phyloP scores from a whole-genome alignment of 2,888 invertebrate species.

The Ophion obscuratus region DNA sequence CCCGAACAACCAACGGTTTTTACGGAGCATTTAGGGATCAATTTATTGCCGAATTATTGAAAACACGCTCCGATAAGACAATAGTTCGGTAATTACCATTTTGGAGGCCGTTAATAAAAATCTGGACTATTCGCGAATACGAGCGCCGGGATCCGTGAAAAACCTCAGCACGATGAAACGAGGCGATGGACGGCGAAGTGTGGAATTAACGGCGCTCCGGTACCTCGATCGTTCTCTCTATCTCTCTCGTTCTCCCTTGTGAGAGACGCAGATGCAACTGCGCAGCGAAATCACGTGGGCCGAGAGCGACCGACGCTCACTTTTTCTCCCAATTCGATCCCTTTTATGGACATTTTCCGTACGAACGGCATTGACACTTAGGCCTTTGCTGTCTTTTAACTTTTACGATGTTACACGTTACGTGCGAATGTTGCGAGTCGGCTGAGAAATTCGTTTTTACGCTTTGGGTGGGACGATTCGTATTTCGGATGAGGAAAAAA shows the following conservation, averaged over 20 bases:
- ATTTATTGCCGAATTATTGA: neutral
- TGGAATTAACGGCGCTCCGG: conserved; percentile 45
- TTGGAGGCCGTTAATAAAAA: conserved; percentile 54
- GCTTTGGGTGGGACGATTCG: neutral
- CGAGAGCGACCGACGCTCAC: conserved; percentile 33
- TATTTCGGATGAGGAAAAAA: neutral
- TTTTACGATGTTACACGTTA: neutral
- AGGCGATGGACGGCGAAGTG: conserved; percentile 39
- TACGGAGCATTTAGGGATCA: neutral
- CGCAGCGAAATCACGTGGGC: conserved; percentile 63
- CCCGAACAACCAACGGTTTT: conserved; percentile 9
- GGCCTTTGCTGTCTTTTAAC: neutral
- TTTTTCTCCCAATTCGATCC: conserved; percentile 73
- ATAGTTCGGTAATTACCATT: conserved; percentile 68
- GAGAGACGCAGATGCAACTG: conserved; percentile 52
- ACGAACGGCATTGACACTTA: neutral
- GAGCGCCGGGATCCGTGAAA: conserved; percentile 50
- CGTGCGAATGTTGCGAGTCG: neutral
- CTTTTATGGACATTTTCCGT: conserved; percentile 74
- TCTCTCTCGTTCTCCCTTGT: neutral
- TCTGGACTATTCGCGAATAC: conserved; percentile 58
- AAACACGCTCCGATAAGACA: neutral
- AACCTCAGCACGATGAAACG: conserved; percentile 48
- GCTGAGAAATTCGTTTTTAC: neutral
- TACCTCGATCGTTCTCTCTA: neutral